Conservation (phyloP, 64 coral and sea anemone species). For the Dendrophyllia cribrosa region DNA sequence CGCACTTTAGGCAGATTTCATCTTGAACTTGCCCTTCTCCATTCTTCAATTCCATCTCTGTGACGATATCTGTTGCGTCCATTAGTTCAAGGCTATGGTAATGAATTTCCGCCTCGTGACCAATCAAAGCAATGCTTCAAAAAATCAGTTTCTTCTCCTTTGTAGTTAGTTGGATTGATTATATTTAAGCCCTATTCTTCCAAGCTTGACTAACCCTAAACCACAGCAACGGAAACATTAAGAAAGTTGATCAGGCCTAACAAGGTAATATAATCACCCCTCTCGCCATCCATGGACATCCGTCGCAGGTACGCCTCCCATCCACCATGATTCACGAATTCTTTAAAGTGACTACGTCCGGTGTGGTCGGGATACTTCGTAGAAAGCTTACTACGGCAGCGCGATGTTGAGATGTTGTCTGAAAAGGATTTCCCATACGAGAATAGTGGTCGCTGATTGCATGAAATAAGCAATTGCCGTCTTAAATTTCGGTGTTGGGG, state of each 20-base stretch:
- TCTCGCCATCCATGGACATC: background rate
- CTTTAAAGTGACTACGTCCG: conserved; percentile 8
- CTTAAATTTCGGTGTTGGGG: conserved; percentile 5
- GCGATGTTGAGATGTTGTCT: background rate
- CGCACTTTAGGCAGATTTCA: conserved; percentile 13
- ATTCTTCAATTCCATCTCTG: background rate
- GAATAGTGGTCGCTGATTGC: background rate
- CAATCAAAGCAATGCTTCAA: background rate
- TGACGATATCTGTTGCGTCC: background rate
- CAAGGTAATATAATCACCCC: conserved; percentile 21
- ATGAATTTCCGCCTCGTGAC: background rate
- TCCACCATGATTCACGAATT: conserved; percentile 15
- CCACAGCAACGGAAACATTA: background rate
- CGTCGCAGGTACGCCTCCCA: conserved; percentile 9
- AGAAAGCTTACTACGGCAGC: background rate
- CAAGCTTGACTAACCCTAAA: background rate
- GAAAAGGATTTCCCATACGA: background rate
- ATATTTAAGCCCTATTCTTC: too few species aligned
- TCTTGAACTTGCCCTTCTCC: background rate
- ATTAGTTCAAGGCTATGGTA: background rate
- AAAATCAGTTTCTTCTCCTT: background rate
- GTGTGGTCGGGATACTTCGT: background rate
- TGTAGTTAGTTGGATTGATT: too few species aligned
- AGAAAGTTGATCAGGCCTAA: background rate
- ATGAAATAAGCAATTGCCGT: conserved; percentile 20